Conservation (phyloP, 2,888 invertebrate species). For the Coenonympha arcania region DNA sequence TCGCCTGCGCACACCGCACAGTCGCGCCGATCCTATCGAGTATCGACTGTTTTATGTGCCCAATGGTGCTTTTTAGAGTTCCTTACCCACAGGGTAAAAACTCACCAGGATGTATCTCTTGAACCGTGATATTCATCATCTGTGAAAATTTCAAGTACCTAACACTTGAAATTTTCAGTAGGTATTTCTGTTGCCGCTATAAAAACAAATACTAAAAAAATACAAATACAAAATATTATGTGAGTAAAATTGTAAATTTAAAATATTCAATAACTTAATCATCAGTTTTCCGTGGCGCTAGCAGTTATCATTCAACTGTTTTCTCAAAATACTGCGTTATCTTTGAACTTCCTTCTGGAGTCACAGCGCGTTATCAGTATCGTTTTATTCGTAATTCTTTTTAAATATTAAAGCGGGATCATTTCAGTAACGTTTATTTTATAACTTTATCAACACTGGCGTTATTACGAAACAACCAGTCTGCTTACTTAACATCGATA, state of each 20-base stretch:
- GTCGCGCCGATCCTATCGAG: constrained; percentile 18
- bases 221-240: too few relatives aligned
- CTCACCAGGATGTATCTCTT: too few relatives aligned
- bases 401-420: constrained; percentile 20
- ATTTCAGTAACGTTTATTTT: constrained; percentile 16
- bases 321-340: constrained; percentile 38
- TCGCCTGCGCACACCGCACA: constrained; percentile 19
- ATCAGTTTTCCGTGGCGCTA: constrained; percentile 27
- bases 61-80: not conserved
- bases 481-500: constrained; percentile 46
- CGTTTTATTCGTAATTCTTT: constrained; percentile 30
- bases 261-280: not conserved
- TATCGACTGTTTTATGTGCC: constrained; percentile 8
- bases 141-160: too few relatives aligned
- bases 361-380: constrained; percentile 32
- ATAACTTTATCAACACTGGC: constrained; percentile 23
- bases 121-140: too few relatives aligned
- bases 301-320: constrained; percentile 38
- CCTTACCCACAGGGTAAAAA: too few relatives aligned
- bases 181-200: too few relatives aligned
- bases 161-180: too few relatives aligned
- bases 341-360: constrained; percentile 40
- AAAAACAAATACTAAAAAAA: too few relatives aligned
- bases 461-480: constrained; percentile 40
- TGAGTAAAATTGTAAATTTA: too few relatives aligned